Evolutionary conservation across 2,113 vertebrate species (phyloP).

Genomic region (Microtus richardsoni): DNA sequence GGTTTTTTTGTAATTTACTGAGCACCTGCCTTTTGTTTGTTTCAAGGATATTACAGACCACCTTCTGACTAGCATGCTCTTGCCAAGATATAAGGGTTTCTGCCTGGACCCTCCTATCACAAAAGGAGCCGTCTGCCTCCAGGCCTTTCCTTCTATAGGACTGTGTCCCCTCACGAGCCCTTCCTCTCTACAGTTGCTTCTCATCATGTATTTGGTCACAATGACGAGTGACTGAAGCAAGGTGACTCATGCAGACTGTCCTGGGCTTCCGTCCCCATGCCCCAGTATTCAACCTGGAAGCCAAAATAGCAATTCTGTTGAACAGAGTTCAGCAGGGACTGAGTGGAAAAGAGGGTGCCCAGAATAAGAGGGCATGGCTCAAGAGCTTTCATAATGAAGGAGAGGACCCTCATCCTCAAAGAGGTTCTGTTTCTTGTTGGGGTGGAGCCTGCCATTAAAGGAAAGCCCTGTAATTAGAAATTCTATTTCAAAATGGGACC

Average conservation of each 20-base stretch:
- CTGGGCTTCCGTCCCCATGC: background rate
- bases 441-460: slow-evolving; percentile 83
- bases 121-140: no score
- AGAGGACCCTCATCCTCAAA: slow-evolving; percentile 8
- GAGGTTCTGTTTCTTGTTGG: slow-evolving; percentile 57
- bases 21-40: background rate
- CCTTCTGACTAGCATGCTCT: background rate
- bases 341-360: slow-evolving; percentile 19
- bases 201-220: background rate
- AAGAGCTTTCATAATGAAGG: slow-evolving; percentile 28
- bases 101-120: background rate
- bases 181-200: background rate
- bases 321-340: background rate
- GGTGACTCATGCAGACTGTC: background rate
- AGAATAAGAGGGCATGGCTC: background rate
- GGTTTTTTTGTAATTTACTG: background rate
- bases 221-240: no score
- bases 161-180: background rate
- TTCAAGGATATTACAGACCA: background rate
- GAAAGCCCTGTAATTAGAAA: slow-evolving; percentile 85
- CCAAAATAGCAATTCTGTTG: background rate
- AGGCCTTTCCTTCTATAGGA: background rate
- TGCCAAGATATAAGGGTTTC: background rate
- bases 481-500: slow-evolving; percentile 79
- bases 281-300: background rate